These are phyloP conservation scores for Colaptes auratus DNA, from an alignment of 2,113 vertebrate genomes.

Conservation along the genomic window DNA sequence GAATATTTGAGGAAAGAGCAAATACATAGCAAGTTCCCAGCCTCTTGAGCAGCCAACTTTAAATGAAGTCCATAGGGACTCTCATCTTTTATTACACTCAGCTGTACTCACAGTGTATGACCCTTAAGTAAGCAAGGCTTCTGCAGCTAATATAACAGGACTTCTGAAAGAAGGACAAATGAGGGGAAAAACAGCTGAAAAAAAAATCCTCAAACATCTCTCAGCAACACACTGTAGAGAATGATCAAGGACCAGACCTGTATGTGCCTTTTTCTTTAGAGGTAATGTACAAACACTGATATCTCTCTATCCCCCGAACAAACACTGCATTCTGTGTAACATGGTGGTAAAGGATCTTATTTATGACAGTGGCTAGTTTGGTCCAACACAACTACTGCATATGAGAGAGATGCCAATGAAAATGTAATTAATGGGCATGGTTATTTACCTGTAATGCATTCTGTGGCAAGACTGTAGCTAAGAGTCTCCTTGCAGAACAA, in stretches of 20 bases:
- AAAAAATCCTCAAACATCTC: background rate
- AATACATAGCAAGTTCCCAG: background rate
- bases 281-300: background rate
- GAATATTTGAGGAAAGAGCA: slow-evolving; percentile 45
- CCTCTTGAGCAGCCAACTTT: slow-evolving; percentile 44
- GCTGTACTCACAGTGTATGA: background rate
- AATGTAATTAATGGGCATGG: background rate
- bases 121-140: slow-evolving; percentile 3
- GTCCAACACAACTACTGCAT: background rate
- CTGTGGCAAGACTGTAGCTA: background rate
- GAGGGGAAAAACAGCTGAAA: background rate
- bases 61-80: slow-evolving; percentile 44
- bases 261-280: background rate
- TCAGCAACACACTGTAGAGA: background rate
- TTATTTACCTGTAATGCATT: background rate
- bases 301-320: background rate
- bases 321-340: background rate
- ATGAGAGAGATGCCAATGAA: background rate
- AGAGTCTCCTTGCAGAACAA: background rate
- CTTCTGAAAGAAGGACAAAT: background rate
- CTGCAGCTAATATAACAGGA: background rate
- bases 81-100: slow-evolving; percentile 17
- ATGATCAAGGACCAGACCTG: background rate
- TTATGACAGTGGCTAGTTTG: background rate
- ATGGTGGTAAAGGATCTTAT: background rate